Base-by-base conservation (phyloP, 2,797 vertebrate genomes). In the Lutjanus campechanus region DNA sequence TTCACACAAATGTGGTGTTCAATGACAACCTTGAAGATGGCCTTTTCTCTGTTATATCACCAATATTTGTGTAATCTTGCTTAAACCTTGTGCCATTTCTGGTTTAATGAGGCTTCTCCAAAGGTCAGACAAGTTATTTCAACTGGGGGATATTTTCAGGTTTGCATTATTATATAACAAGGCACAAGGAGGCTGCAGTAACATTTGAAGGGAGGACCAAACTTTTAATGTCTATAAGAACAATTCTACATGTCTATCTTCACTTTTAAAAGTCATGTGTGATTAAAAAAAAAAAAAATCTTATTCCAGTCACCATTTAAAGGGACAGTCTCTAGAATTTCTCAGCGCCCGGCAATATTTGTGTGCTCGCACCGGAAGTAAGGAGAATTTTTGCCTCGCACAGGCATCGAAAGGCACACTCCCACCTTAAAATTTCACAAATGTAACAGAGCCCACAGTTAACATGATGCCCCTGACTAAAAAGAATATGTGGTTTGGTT, bases 71-170 rank as follows among this genome's bases (percentile, higher is more conserved):
- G 56, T 86, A 87, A 92, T 91, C 81, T 84, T 68, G 58, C 65
- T 71, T 81, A 86, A 89, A 91, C 85, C 69, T 64, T 40, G 59
- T 87, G 78, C 77, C 70, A 85, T 88, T 83, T 90, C 61, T 83
- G 54, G 16, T 85, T 91, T 91, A 91, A 93, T 89, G 79, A 91
- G 64, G 29, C 73, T 79, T 80, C 59, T 81, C 0, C 1, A 91
- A 92, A 92, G 92, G 89, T 92, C 91, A 89, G 56, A 71, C 68
- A 71, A 66, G 46, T 61, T 73, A 71, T 84, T 82, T 87, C 59
- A 29, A 55, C 73, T 53, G 20, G 20, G 7, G n/a, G 61, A 60
- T 82, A 70, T 85, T 89, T 85, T 77, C 36, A 76, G 65, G n/a
- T 49, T 20, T 63, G 40, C 7, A 64, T 77, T 65, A 67, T 72